A percentile compares a stretch with the other conserved stretches of the same genome.
These are phyloP conservation scores for Himalopsyche kuldschensis DNA, from an alignment of 2,888 invertebrate genomes.

Conservation along the genomic window DNA sequence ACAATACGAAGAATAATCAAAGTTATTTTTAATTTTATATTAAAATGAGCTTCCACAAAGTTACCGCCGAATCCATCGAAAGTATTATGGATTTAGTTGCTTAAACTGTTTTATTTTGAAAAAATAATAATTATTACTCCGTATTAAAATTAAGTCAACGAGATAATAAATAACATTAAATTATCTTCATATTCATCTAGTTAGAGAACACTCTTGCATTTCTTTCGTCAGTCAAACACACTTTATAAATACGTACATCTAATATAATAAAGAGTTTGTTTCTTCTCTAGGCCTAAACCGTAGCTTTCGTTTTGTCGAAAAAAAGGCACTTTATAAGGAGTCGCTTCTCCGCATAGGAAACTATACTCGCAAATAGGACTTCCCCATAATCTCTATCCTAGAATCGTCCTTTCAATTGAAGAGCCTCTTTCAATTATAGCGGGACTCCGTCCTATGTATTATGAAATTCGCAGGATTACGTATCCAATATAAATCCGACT, in stretches of 20 bases:
- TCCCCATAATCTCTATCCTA: conserved; percentile 27
- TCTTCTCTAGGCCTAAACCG: background rate
- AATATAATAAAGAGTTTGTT: background rate
- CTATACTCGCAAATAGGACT: background rate
- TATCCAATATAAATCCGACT: conserved; percentile 16
- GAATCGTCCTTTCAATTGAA: conserved; percentile 25
- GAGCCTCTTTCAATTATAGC: conserved; percentile 28
- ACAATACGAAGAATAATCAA: too few relatives aligned
- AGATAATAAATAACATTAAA: too few relatives aligned
- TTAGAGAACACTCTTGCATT: too few relatives aligned
- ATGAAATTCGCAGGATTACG: conserved; percentile 24
- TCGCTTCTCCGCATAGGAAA: background rate
- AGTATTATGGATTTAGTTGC: too few relatives aligned
- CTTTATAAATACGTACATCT: background rate
- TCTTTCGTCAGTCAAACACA: background rate
- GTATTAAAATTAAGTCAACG: too few relatives aligned
- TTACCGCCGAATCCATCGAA: too few relatives aligned
- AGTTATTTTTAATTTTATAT: too few relatives aligned
- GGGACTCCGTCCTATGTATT: conserved; percentile 29
- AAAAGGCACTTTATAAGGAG: background rate
- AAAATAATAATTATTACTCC: too few relatives aligned
- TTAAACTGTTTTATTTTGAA: too few relatives aligned
- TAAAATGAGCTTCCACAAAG: too few relatives aligned
- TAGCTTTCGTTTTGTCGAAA: background rate
- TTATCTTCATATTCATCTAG: too few relatives aligned